These are phyloP conservation scores for Bellardia pandia DNA, from an alignment of 2,888 invertebrate genomes.

Conservation along the genomic window DNA sequence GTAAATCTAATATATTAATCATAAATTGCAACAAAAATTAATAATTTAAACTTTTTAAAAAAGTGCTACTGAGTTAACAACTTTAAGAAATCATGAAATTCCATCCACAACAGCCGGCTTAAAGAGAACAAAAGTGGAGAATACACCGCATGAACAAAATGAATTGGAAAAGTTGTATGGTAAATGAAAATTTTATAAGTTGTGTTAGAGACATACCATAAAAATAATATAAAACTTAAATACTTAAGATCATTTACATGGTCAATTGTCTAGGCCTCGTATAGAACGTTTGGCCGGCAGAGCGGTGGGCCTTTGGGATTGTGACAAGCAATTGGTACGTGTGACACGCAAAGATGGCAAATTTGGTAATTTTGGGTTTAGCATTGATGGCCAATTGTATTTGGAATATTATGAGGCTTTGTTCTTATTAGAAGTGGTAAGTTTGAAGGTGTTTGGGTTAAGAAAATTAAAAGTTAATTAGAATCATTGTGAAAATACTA, in stretches of 20 bases:
- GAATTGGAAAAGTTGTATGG: slow-evolving; percentile 78
- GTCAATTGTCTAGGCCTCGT: slow-evolving; percentile 78
- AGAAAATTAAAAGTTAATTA: not conserved
- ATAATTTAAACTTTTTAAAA: not conserved
- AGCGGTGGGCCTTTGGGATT: slow-evolving; percentile 79
- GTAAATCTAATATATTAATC: slow-evolving; percentile 71
- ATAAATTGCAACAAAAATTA: not conserved
- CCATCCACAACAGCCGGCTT: slow-evolving; percentile 75
- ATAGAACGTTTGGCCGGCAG: slow-evolving; percentile 80
- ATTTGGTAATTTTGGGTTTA: slow-evolving; percentile 81
- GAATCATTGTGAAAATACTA: not conserved
- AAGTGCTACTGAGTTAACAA: slow-evolving; percentile 77
- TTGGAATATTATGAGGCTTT: slow-evolving; percentile 81
- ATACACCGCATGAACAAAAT: slow-evolving; percentile 75
- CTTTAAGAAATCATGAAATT: slow-evolving; percentile 76
- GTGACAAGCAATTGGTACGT: slow-evolving; percentile 77
- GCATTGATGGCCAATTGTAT: slow-evolving; percentile 77
- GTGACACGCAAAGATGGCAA: slow-evolving; percentile 81
- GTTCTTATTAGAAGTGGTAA: slow-evolving; percentile 81
- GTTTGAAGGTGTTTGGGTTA: not conserved
- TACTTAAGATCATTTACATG: slow-evolving; percentile 77
- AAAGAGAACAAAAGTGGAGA: slow-evolving; percentile 77
- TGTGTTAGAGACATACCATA: not conserved
- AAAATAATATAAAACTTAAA: not conserved
- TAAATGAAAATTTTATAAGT: slow-evolving; percentile 59